Conservation (phyloP, 2,113 vertebrate genomes). For the Ginglymostoma cirratum region DNA sequence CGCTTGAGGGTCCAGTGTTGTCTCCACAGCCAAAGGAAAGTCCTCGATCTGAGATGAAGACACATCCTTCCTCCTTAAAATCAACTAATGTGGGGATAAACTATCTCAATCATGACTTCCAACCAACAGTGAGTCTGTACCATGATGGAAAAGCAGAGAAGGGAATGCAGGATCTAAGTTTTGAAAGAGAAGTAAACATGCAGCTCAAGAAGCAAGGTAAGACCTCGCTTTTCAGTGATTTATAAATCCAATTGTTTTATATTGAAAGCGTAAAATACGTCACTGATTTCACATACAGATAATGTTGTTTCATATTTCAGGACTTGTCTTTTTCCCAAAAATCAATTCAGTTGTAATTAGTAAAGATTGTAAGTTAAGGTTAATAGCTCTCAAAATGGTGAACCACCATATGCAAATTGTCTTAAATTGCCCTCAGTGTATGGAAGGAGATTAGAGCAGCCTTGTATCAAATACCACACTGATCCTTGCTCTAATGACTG, state of each 20-base stretch:
- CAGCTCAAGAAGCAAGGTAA: slow-evolving; percentile 5
- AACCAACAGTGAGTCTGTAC: background rate
- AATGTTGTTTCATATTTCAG: background rate
- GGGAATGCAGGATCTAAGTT: slow-evolving; percentile 38
- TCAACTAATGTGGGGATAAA: slow-evolving; percentile 38
- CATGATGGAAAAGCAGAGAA: slow-evolving; percentile 42
- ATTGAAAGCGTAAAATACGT: background rate
- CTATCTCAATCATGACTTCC: background rate
- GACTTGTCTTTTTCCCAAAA: background rate
- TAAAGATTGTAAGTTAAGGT: background rate
- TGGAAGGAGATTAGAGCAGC: background rate
- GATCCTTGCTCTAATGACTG: background rate
- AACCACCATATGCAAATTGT: too few species aligned
- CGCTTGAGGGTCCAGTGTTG: slow-evolving; percentile 10
- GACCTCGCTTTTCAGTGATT: background rate
- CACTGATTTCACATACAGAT: background rate
- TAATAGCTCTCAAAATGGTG: background rate
- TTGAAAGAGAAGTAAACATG: slow-evolving; percentile 39
- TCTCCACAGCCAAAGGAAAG: slow-evolving; percentile 47
- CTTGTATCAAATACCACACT: background rate
- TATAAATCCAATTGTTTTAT: background rate
- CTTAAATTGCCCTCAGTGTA: background rate
- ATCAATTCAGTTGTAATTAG: background rate
- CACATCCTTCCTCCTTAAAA: slow-evolving; percentile 55
- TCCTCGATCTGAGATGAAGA: slow-evolving; percentile 52